phyloP scores from a whole-genome alignment of 2,797 vertebrate species.

The Clarias platycephalus region DNA sequence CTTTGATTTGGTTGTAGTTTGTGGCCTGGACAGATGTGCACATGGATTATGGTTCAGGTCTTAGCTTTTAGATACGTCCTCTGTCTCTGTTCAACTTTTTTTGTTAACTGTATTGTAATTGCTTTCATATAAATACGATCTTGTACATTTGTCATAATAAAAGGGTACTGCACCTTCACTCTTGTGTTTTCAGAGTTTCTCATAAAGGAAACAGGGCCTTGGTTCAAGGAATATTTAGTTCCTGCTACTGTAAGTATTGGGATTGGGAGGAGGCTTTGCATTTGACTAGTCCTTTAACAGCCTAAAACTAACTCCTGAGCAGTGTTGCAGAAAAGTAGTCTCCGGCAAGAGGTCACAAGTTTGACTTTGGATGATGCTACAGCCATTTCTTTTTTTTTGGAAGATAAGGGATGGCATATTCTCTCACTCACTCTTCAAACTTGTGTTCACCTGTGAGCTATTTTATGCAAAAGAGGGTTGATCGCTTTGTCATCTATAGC shows the following conservation, averaged over 20 bases:
- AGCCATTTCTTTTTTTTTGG: background rate
- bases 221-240: background rate
- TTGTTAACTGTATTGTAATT: slow-evolving; percentile 89
- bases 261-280: background rate
- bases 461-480: background rate
- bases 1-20: slow-evolving; percentile 57
- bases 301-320: background rate
- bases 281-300: background rate
- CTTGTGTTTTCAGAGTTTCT: slow-evolving; percentile 10
- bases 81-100: slow-evolving; percentile 79
- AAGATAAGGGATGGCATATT: background rate
- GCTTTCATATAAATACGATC: slow-evolving; percentile 88
- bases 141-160: slow-evolving; percentile 99
- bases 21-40: slow-evolving; percentile 62
- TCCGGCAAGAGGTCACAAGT: background rate
- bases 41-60: slow-evolving; percentile 76
- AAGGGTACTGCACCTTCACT: slow-evolving; percentile 70
- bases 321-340: background rate
- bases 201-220: background rate
- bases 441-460: background rate
- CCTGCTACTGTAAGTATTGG: background rate
- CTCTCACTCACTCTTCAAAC: background rate
- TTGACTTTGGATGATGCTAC: background rate
- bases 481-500: background rate
- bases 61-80: slow-evolving; percentile 77